Conservation (phyloP, 2,113 vertebrate species). For the Mastomys coucha region DNA sequence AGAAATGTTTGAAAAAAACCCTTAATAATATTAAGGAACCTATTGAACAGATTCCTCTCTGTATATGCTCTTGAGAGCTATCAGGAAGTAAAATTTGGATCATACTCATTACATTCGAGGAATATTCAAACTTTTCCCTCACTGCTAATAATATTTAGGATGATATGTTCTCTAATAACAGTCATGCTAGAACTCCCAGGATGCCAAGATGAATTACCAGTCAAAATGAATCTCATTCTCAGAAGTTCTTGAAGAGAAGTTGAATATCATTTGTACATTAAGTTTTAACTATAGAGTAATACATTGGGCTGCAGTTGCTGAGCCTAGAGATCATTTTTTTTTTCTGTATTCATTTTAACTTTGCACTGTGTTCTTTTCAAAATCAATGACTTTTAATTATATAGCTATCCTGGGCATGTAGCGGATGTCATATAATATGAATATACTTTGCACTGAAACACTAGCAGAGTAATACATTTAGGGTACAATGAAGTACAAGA, state of each 20-base stretch:
- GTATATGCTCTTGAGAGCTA: not conserved
- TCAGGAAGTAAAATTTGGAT: conserved; percentile 34
- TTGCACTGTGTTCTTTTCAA: conserved; percentile 52
- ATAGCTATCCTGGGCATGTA: conserved; percentile 28
- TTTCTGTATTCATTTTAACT: conserved; percentile 45
- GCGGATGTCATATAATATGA: conserved; percentile 40
- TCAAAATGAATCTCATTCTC: conserved; percentile 48
- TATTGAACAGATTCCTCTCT: not conserved
- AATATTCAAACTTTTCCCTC: conserved; percentile 12
- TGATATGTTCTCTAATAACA: conserved; percentile 25
- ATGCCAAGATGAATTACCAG: conserved; percentile 53
- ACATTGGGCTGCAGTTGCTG: not conserved
- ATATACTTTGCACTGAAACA: conserved; percentile 23
- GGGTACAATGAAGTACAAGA: not conserved
- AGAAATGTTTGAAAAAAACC: not conserved
- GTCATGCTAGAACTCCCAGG: conserved; percentile 28
- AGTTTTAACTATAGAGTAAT: conserved; percentile 10
- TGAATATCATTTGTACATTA: conserved; percentile 44
- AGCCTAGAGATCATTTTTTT: not conserved
- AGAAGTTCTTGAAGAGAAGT: not conserved
- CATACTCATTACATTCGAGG: conserved; percentile 37
- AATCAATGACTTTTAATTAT: conserved; percentile 66
- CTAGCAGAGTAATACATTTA: conserved; percentile 39
- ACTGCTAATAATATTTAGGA: not conserved
- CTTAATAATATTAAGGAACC: conserved; percentile 3